Evolutionary conservation across 2,797 vertebrate species (phyloP), one percentile per base, ranked within the genome.

Genomic region (Lutjanus argentimaculatus): DNA sequence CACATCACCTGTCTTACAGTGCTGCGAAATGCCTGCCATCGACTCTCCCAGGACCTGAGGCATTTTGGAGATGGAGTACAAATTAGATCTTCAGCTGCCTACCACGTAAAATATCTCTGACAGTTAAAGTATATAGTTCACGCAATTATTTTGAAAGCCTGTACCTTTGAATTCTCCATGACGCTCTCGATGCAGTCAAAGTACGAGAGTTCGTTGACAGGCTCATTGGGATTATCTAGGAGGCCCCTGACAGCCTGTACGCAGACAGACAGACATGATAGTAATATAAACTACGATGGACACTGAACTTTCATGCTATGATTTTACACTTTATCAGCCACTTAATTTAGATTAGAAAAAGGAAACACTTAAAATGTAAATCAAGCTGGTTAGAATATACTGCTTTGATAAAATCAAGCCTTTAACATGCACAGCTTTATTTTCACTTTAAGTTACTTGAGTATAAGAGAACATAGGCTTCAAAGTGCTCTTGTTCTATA

Each of bases 111-210:
- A 70, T 45, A 61, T 51, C 19, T 46, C 63, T 76, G 75, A 86
- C 79, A 81, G 71, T 65, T 64, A 46, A 68, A 72, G 56, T n/a
- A 55, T 14, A 74, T 11, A 36, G 17, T 40, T 52, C 22, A 22
- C 6, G 11, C 66, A 10, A 42, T 77, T 59, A 75, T 74, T 86
- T 74, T 22, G 22, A 81, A 77, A 61, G 73, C 25, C 58, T 11
- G 80, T 95, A 99, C 98, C 97, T 99, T 99, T 49, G 98, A 99
- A 89, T 99, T 99, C 89, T 99, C 98, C 98, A 99, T 99, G 79
- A 99, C 98, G 0, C 98, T 97, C 86, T 99, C 98, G 52, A 99
- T 99, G 93, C 98, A 99, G 91, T 99, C 98, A 72, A 99, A 99
- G 90, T 99, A 99, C 0, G 98, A 99, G 63, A 99, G 97, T 87